Conservation (phyloP, 2,888 invertebrate species). For the Drosophila yooni region DNA sequence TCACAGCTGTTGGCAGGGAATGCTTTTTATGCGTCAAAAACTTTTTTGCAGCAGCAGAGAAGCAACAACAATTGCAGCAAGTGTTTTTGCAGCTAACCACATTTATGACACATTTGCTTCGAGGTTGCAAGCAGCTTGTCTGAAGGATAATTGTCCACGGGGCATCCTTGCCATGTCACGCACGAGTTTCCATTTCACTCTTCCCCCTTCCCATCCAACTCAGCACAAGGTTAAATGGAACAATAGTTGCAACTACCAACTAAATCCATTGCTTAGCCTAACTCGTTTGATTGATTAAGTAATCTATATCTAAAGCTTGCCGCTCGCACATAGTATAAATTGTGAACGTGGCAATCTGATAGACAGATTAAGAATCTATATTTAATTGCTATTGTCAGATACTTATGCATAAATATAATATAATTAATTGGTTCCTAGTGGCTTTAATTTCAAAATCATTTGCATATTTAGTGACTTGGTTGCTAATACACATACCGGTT, state of each 20-base stretch:
- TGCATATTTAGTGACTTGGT: too few species aligned
- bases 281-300: constrained; percentile 33
- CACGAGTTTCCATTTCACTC: constrained; percentile 12
- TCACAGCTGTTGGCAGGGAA: constrained; percentile 44
- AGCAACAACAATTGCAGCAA: constrained; percentile 45
- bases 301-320: neutral
- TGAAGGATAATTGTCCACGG: constrained; percentile 69
- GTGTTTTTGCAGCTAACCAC: constrained; percentile 25
- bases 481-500: too few species aligned
- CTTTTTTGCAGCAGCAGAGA: constrained; percentile 33
- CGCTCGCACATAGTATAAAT: too few species aligned
- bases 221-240: constrained; percentile 50
- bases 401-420: too few species aligned
- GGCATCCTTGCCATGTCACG: constrained; percentile 56
- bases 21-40: constrained; percentile 44
- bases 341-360: too few species aligned
- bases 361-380: too few species aligned
- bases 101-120: constrained; percentile 67
- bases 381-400: too few species aligned
- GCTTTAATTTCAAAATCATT: too few species aligned
- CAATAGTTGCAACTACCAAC: constrained; percentile 1
- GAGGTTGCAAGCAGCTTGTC: constrained; percentile 43
- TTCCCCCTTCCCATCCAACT: neutral
- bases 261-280: constrained; percentile 16
- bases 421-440: too few species aligned